These are phyloP conservation scores for Acronicta leporina DNA, from an alignment of 2,888 invertebrate genomes.

Conservation along the genomic window DNA sequence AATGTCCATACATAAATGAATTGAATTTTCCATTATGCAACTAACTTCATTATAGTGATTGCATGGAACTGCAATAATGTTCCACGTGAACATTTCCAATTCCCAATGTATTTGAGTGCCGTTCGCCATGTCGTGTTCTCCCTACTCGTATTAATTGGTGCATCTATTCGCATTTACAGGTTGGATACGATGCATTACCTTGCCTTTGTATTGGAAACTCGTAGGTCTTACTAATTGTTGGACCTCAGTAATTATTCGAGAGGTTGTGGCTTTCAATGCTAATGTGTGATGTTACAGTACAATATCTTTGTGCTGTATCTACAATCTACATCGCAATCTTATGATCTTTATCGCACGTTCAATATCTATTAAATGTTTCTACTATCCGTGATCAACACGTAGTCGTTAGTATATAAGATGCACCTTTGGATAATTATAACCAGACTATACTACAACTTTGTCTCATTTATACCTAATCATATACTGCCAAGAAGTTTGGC, in stretches of 20 bases:
- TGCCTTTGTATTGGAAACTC: conserved; percentile 27
- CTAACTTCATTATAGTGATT: conserved; percentile 37
- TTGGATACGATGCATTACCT: conserved; percentile 45
- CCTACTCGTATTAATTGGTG: conserved; percentile 50
- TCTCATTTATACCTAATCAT: too few species aligned
- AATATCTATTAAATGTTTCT: too few species aligned
- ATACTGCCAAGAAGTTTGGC: too few species aligned
- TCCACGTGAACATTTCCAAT: conserved; percentile 56
- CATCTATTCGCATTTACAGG: conserved; percentile 46
- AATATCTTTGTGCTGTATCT: too few species aligned
- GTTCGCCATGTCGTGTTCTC: conserved; percentile 46
- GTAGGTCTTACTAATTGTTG: conserved; percentile 21
- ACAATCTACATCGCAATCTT: too few species aligned
- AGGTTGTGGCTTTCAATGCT: conserved; percentile 12
- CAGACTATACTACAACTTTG: too few species aligned
- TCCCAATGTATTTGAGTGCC: conserved; percentile 62
- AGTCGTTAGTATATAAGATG: too few species aligned
- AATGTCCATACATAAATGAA: conserved; percentile 8
- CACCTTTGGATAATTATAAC: too few species aligned
- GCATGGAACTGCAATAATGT: conserved; percentile 37
- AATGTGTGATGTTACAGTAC: too few species aligned
- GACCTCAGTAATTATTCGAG: conserved; percentile 19
- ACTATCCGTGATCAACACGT: too few species aligned
- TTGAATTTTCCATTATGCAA: conserved; percentile 20
- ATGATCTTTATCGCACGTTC: too few species aligned